Conservation (phyloP, 1,140 invertebrate species). For the Steinernema khuongi region DNA sequence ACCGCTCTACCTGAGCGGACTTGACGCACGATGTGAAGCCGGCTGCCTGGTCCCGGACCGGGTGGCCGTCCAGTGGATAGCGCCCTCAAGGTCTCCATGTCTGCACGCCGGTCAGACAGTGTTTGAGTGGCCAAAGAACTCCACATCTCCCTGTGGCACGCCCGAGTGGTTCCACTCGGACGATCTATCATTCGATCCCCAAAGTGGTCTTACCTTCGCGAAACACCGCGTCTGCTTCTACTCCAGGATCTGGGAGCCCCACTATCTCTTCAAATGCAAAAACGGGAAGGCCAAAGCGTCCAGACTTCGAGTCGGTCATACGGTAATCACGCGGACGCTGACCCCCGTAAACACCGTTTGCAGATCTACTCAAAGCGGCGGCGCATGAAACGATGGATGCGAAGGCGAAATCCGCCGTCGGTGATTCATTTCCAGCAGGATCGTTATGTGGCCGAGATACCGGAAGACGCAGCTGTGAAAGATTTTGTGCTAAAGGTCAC, state of each 20-base stretch:
- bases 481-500: constrained; percentile 57
- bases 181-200: constrained; percentile 35
- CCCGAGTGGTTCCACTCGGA: constrained; percentile 29
- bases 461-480: constrained; percentile 59
- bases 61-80: constrained; percentile 24
- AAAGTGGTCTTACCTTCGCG: constrained; percentile 33
- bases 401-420: constrained; percentile 51
- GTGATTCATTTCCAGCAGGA: constrained; percentile 53
- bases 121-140: constrained; percentile 39
- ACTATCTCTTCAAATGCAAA: constrained; percentile 32
- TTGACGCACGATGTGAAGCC: background rate
- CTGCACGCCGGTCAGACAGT: constrained; percentile 49
- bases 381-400: constrained; percentile 44
- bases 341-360: background rate
- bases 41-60: background rate
- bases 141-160: constrained; percentile 5
- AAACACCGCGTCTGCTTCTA: constrained; percentile 49
- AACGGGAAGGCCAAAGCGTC: constrained; percentile 21
- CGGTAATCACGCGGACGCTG: constrained; percentile 17
- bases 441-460: constrained; percentile 59
- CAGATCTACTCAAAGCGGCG: constrained; percentile 25
- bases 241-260: constrained; percentile 29
- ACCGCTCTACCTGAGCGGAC: constrained; percentile 5
- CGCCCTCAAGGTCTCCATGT: constrained; percentile 33
- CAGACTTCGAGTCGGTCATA: constrained; percentile 22